Evolutionary conservation across 2,888 invertebrate species (phyloP), one percentile per base, ranked within the genome.

Genomic region (Mythimna ferrago): DNA sequence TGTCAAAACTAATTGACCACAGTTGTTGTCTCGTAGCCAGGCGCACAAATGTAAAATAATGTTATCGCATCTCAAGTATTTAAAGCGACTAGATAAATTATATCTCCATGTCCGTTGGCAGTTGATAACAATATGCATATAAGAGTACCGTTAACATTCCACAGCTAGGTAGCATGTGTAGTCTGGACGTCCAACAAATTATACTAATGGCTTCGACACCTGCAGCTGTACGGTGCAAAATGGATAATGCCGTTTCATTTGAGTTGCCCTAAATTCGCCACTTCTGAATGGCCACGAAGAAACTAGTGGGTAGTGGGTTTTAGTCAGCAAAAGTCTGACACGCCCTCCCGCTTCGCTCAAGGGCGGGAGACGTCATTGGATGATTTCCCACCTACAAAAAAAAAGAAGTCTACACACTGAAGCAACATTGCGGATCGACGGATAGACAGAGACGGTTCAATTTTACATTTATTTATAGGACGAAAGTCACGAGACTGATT

Each of bases 61-160:
- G 9, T 53, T 60, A 65, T 75, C 64, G 11, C 9, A 32, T 44
- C 16, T 19, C 48, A 61, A 67, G 41, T n/a, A 44, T 21, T 51
- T 67, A 70, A 79, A 66, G 48, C 68, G 21, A 3, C 32, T 66
- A 51, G 61, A 57, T 57, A 58, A 57, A 58, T 69, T 63, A 65
- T 79, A 76, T 71, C 51, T 16, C 2, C 5, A 19, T 32, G 57
- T 66, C 44, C 48, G 64, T 54, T 60, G 66, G 38, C 35, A 68
- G 35, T 35, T 21, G 68, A 71, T 68, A 77, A 64, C 58, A 57
- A 62, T 57, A 76, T 66, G 38, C 76, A 66, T 62, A 71, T 56
- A 75, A 66, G 44, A 35, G 32, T 48, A 54, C 53, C 48, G 51
- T 38, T 80, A 81, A 66, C 58, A 76, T 70, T 70, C 76, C 51